phyloP scores from a whole-genome alignment of 2,113 vertebrate genomes.

The Syngnathus scovelli region DNA sequence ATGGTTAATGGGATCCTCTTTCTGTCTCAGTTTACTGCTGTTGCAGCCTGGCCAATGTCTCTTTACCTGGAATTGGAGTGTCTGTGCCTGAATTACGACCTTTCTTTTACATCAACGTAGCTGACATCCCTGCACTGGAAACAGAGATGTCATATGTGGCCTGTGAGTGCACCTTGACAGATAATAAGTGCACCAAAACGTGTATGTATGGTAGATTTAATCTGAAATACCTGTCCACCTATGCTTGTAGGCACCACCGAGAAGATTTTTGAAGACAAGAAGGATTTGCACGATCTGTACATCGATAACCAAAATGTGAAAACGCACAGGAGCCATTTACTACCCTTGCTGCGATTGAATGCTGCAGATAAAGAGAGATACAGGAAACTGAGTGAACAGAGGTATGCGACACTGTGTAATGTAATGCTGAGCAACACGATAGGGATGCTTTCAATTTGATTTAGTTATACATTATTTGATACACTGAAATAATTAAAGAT shows the following conservation, averaged over 20 bases:
- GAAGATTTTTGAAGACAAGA: constrained; percentile 97
- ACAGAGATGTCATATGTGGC: constrained; percentile 92
- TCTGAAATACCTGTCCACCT: neutral
- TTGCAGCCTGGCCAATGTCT: constrained; percentile 93
- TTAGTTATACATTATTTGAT: neutral
- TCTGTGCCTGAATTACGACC: constrained; percentile 89
- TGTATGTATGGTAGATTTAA: neutral
- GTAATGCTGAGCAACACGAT: neutral
- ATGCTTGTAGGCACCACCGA: constrained; percentile 86
- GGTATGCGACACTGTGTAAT: constrained; percentile 62
- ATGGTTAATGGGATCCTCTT: neutral
- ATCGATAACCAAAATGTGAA: constrained; percentile 99
- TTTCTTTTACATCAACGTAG: constrained; percentile 96
- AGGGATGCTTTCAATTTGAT: neutral
- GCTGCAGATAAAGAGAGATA: constrained; percentile 90
- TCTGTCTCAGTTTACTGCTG: constrained; percentile 88
- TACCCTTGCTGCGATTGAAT: constrained; percentile 86
- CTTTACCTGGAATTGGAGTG: constrained; percentile 83
- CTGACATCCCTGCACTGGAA: constrained; percentile 89
- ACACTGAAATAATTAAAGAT: neutral
- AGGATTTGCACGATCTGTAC: constrained; percentile 89
- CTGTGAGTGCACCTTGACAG: constrained; percentile 75
- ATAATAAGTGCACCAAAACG: neutral
- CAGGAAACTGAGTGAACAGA: constrained; percentile 91
- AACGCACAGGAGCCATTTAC: constrained; percentile 83